Percentiles rank a stretch among this genome's conserved stretches.
Evolutionary conservation across 2,113 vertebrate genomes (phyloP).

Genomic region (Chloropsis hardwickii): DNA sequence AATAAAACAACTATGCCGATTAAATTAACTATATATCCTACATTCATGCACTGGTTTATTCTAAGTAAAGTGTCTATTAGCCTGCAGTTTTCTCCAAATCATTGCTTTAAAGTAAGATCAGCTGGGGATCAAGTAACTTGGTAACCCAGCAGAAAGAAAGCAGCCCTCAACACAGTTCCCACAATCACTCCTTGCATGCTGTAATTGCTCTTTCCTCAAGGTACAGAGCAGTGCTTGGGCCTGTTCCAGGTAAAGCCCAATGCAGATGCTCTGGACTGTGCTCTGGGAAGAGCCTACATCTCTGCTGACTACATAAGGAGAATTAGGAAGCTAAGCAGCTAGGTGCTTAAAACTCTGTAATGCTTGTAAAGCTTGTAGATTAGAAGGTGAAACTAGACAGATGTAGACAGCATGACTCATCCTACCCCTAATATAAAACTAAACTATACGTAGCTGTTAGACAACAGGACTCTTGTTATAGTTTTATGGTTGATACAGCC

Average conservation of each 20-base stretch:
- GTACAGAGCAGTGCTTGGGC: neutral
- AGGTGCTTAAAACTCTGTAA: neutral
- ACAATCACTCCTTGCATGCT: neutral
- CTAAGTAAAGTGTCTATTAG: neutral
- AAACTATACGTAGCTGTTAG: neutral
- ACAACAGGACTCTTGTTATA: neutral
- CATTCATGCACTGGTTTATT: neutral
- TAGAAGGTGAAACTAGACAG: neutral
- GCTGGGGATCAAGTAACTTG: neutral
- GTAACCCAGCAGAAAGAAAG: neutral
- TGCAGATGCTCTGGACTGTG: neutral
- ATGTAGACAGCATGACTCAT: neutral
- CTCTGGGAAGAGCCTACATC: neutral
- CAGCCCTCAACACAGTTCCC: neutral
- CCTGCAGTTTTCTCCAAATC: neutral
- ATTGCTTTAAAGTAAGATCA: neutral
- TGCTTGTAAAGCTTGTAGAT: neutral
- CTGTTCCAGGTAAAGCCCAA: neutral
- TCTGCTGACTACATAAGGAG: neutral
- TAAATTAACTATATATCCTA: neutral
- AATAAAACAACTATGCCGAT: neutral
- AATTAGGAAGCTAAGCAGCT: neutral
- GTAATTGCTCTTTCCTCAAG: neutral
- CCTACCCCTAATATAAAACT: neutral
- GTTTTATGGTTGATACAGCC: neutral